Evolutionary conservation across 2,888 invertebrate genomes (phyloP), one percentile per base, ranked within the genome.

Genomic region (Lutraria lutraria): DNA sequence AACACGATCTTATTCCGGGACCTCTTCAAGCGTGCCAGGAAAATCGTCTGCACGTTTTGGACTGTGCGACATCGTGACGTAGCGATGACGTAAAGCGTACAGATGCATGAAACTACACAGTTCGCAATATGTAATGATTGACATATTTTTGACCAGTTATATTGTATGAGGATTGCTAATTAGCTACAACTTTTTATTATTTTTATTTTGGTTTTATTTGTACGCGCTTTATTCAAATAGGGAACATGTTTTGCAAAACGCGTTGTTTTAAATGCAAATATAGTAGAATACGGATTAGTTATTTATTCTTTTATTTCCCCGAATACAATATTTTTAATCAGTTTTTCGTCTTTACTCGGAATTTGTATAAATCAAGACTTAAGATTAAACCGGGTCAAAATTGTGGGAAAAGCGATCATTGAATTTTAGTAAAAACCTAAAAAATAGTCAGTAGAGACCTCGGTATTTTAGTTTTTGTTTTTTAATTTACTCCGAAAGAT

Each of bases 401-500:
- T 13, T 13, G 31, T 34, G 19, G 43, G 76, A 76, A 34, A 16
- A 76, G 29, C 31, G 15, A 8, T 34, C 34, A 34, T 34, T 34
- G 76, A 76, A 31, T 76, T 68, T 76, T 16, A 31, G 76, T 34
- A 31, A 29, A 31, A 19, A 6, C 25, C 2, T 8, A 76, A 76
- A 34, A 76, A 76, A 13, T 34, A 76, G 31, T 76, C 76, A 76
- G 34, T 25, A 34, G 76, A 76, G 76, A 76, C 16, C 31, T 16
- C 34, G 34, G 21, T 56, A 76, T 76, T 76, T 76, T 76, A 16
- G 21, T 63, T 63, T 63, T 63, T 63, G 34, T 34, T 76, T 89
- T 91, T 91, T 91, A 89, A 91, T 91, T 89, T 91, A 91, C 89
- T 91, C 72, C 79, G 79, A 76, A 34, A 82, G 86, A 86, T 85